Base-by-base conservation (phyloP, 2,113 vertebrate species). In the Montifringilla adamsi region DNA sequence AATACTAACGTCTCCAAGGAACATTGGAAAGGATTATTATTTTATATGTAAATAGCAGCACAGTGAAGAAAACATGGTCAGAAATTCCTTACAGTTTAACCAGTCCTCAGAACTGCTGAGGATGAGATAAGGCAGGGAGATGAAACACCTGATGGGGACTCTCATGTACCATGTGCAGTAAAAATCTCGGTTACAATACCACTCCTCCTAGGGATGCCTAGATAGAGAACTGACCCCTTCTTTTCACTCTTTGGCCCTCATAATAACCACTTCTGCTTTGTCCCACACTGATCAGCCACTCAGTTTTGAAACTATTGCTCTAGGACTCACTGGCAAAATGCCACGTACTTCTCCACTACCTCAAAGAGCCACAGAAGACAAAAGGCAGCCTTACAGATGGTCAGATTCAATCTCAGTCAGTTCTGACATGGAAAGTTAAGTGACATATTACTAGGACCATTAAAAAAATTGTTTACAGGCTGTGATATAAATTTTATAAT, bases 61-160 rank as follows among this genome's bases (percentile, higher is more conserved):
- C 10, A 30, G 12, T 15, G n/a, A 16, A 47, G 35, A 49, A 12
- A 50, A 41, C 15, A 11, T 0, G 0, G 15, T 19, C 39, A 81
- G 39, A 74, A 33, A 33, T 6, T 4, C 13, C 9, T 74, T 49
- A 64, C 1, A 3, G 26, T 64, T 55, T 44, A 82, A 4, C 10
- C 28, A 27, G 9, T 44, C 21, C 13, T 78, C 66, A 74, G 44
- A 74, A 49, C 16, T 50, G 33, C 33, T 50, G 60, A 60, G 19
- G 17, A 23, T 46, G 39, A 66, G 21, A 62, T 50, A 24, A 44
- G n/a, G 20, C 33, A 55, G 55, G 66, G 16, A 64, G 9, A 39
- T 10, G 9, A 89, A 78, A 24, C 5, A 24, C 15, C 11, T 69
- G 50, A 56, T 24, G 15, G 10, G 7, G 23, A 16, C 19, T 33